Evolutionary conservation across 2,888 invertebrate genomes (phyloP).

Genomic region (Cephus runcator): DNA sequence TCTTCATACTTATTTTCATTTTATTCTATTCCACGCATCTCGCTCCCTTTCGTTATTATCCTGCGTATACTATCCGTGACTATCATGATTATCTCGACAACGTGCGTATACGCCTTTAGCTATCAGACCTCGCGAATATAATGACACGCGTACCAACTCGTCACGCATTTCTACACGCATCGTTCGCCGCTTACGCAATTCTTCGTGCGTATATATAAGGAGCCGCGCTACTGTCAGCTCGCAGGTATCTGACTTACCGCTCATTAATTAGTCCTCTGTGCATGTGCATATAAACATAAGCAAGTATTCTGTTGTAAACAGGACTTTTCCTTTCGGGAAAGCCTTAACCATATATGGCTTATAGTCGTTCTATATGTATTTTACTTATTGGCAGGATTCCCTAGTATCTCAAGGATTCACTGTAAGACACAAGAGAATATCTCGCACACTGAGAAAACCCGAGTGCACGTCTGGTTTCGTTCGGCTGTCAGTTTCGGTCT

Average conservation of each 20-base stretch:
- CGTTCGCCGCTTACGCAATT: conserved; percentile 22
- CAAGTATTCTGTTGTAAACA: neutral
- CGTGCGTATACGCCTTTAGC: conserved; percentile 4
- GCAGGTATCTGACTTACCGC: neutral
- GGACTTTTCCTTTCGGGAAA: neutral
- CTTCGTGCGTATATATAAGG: neutral
- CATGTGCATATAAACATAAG: neutral
- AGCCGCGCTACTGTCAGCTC: neutral
- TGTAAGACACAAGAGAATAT: neutral
- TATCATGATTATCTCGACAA: neutral
- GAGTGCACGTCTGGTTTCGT: conserved; percentile 50
- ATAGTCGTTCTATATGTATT: neutral
- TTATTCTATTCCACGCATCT: neutral
- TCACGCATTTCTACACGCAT: conserved; percentile 19
- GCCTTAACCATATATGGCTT: neutral
- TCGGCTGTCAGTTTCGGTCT: conserved; percentile 60
- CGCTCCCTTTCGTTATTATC: neutral
- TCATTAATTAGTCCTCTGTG: neutral
- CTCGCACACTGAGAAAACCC: conserved; percentile 2
- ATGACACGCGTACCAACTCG: neutral
- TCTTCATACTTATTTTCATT: neutral
- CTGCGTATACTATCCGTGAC: neutral
- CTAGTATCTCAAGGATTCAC: neutral
- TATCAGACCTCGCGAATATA: neutral
- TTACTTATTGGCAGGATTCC: neutral